Conservation (phyloP, 1,140 invertebrate species). For the Elymnias hypermnestra region DNA sequence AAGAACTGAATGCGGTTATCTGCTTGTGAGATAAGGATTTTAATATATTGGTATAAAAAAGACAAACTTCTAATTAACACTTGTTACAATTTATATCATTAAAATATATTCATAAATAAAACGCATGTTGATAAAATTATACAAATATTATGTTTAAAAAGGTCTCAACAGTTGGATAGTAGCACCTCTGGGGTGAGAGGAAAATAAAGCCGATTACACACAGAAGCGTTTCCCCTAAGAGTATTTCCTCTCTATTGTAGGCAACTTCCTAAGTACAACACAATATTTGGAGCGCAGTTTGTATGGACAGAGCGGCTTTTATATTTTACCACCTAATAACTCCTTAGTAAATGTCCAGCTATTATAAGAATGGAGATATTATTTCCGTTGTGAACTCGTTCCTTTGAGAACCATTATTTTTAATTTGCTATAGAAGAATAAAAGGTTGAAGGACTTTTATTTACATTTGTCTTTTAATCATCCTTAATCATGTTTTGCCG, state of each 20-base stretch:
- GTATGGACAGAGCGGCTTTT: conserved; percentile 27
- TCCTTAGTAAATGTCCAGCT: conserved; percentile 19
- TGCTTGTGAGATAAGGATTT: too few relatives aligned
- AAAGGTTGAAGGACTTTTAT: conserved; percentile 11
- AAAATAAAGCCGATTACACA: conserved; percentile 66
- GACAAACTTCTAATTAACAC: too few relatives aligned
- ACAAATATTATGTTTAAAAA: conserved; percentile 27
- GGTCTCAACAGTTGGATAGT: conserved; percentile 26
- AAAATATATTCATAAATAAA: not conserved
- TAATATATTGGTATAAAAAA: too few relatives aligned
- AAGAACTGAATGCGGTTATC: too few relatives aligned
- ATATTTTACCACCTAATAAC: conserved; percentile 28
- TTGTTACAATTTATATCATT: too few relatives aligned
- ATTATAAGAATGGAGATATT: conserved; percentile 17
- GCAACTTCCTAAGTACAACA: conserved; percentile 28
- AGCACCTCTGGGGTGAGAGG: conserved; percentile 32
- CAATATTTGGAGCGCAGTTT: conserved; percentile 35
- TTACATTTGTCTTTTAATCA: conserved; percentile 14
- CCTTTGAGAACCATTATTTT: conserved; percentile 18
- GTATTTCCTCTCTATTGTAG: conserved; percentile 48
- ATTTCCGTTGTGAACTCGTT: conserved; percentile 13
- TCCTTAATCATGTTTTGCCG: conserved; percentile 10
- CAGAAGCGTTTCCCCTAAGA: conserved; percentile 40
- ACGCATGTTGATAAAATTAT: not conserved
- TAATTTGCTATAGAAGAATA: conserved; percentile 17